phyloP scores from a whole-genome alignment of 2,797 vertebrate species.

The Heterohyrax brucei region DNA sequence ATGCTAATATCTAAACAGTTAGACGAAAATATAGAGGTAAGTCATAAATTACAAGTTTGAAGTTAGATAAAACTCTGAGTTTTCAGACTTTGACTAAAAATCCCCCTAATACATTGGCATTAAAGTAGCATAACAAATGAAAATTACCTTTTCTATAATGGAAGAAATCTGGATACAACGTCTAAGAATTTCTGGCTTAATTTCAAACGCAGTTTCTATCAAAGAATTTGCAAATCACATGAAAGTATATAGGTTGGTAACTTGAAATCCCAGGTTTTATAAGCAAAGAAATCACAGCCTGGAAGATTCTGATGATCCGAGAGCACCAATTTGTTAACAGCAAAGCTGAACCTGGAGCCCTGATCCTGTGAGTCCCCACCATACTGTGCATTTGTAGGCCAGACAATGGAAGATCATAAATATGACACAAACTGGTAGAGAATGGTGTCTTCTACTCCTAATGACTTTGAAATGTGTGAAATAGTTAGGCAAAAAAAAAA shows the following conservation, averaged over 20 bases:
- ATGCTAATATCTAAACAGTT: constrained; percentile 28
- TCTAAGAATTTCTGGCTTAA: neutral
- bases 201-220: neutral
- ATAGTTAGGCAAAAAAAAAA: constrained; percentile 77
- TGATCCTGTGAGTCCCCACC: neutral
- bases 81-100: neutral
- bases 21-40: neutral
- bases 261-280: constrained; percentile 27
- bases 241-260: neutral
- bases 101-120: neutral
- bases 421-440: neutral
- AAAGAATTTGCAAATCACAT: neutral
- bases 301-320: neutral
- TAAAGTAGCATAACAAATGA: neutral
- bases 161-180: neutral
- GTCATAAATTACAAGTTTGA: neutral
- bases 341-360: neutral
- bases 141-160: neutral
- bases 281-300: neutral
- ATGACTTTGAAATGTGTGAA: neutral
- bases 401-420: neutral
- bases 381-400: neutral
- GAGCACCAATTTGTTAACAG: neutral
- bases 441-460: neutral
- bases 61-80: neutral